A percentile compares a stretch with the other conserved stretches of the same genome.
These are phyloP conservation scores for Tangara arthus DNA, from an alignment of 2,797 vertebrate species.

Conservation along the genomic window DNA sequence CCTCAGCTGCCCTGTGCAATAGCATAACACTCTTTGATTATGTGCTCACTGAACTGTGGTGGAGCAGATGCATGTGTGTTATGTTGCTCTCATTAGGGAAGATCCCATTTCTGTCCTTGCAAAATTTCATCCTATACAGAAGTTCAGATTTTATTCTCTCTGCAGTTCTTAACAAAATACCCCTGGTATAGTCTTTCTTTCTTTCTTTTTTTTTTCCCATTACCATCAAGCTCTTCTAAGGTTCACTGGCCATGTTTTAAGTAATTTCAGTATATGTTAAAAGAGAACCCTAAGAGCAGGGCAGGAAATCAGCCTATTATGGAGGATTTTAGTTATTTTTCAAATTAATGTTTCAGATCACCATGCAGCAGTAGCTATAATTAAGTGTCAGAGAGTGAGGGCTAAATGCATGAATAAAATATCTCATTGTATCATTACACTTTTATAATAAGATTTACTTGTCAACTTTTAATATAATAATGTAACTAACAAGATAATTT, in stretches of 20 bases:
- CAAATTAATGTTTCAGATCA: constrained; percentile 57
- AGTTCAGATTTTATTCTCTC: neutral
- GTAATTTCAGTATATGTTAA: constrained; percentile 11
- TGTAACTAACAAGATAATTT: constrained; percentile 63
- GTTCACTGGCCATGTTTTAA: neutral
- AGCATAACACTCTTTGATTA: neutral
- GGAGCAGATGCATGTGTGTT: neutral
- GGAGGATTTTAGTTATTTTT: constrained; percentile 36
- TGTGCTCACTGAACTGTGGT: neutral
- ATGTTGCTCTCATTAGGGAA: neutral
- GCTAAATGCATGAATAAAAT: constrained; percentile 39
- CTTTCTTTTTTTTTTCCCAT: neutral
- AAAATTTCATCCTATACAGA: neutral
- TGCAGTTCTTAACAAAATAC: neutral
- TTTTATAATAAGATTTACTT: constrained; percentile 71
- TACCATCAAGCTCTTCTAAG: neutral
- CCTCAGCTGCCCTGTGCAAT: neutral
- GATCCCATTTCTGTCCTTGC: neutral
- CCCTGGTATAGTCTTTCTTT: neutral
- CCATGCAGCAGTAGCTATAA: constrained; percentile 42
- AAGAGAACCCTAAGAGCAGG: neutral
- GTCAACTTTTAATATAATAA: constrained; percentile 66
- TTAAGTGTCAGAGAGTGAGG: constrained; percentile 58
- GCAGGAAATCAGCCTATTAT: neutral
- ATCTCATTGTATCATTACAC: constrained; percentile 64